Percentiles rank a stretch among this genome's conserved stretches.
Conservation (phyloP, 2,888 invertebrate genomes). For the Pyrgus malvae region DNA sequence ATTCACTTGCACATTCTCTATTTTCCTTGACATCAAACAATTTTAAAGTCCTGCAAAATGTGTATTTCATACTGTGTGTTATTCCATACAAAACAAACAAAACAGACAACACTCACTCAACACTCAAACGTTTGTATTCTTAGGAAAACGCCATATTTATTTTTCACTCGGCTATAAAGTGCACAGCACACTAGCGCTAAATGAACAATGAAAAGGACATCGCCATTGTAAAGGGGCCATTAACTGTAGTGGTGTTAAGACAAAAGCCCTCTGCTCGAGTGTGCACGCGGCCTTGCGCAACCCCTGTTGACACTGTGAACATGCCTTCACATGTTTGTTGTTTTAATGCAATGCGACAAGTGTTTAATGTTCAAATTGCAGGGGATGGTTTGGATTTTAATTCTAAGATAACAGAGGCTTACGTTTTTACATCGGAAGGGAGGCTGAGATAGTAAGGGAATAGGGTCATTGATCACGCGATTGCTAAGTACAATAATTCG, state of each 20-base stretch:
- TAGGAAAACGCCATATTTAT: slow-evolving; percentile 15
- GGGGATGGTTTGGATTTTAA: slow-evolving; percentile 15
- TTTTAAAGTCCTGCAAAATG: neutral
- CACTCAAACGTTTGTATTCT: slow-evolving; percentile 7
- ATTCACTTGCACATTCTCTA: too few species aligned
- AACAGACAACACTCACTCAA: neutral
- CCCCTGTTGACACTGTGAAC: slow-evolving; percentile 20
- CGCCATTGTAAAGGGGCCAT: slow-evolving; percentile 27
- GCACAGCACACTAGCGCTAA: slow-evolving; percentile 23
- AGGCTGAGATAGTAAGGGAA: too few species aligned
- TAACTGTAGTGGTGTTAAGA: slow-evolving; percentile 32
- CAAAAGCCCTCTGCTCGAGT: slow-evolving; percentile 29
- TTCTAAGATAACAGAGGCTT: slow-evolving; percentile 5
- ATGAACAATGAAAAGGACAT: slow-evolving; percentile 32
- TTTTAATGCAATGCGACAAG: slow-evolving; percentile 20
- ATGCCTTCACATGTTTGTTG: slow-evolving; percentile 24
- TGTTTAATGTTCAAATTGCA: slow-evolving; percentile 9
- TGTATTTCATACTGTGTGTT: neutral
- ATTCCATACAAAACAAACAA: neutral
- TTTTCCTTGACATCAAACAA: too few species aligned
- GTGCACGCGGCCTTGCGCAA: slow-evolving; percentile 18
- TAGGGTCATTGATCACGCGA: too few species aligned
- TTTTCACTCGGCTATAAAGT: slow-evolving; percentile 18
- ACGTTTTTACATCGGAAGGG: too few species aligned
- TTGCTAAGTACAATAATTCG: too few species aligned